Conservation (phyloP, 2,797 vertebrate genomes). For the Lagocephalus sceleratus region DNA sequence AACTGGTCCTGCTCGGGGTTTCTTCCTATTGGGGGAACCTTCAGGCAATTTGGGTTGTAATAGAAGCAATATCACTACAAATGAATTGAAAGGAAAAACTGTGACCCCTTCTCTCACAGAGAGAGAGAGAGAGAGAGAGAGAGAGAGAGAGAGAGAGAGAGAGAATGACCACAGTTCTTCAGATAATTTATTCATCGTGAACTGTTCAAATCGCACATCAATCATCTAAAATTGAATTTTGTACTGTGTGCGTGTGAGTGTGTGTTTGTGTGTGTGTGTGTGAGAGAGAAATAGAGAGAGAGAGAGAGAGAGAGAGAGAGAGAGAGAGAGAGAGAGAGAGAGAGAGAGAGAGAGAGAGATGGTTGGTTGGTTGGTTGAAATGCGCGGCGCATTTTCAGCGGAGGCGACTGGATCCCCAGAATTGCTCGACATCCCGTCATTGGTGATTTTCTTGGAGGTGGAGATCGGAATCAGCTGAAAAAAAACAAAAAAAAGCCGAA, state of each 20-base stretch:
- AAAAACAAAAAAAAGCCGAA: too few relatives aligned
- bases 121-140: too few relatives aligned
- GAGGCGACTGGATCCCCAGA: slow-evolving; percentile 36
- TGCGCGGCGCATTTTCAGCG: slow-evolving; percentile 55
- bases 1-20: too few relatives aligned
- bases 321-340: slow-evolving; percentile 4
- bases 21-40: neutral
- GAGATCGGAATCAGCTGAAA: neutral
- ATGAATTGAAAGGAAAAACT: neutral
- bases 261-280: neutral
- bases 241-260: slow-evolving; percentile 11
- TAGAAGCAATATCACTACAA: too few relatives aligned
- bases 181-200: slow-evolving; percentile 29
- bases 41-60: too few relatives aligned
- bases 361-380: slow-evolving; percentile 46
- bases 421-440: slow-evolving; percentile 8
- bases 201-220: slow-evolving; percentile 21
- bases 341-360: neutral
- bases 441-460: neutral
- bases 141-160: too few relatives aligned
- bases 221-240: slow-evolving; percentile 29
- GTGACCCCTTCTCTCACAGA: too few relatives aligned
- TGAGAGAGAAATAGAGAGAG: neutral
- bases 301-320: slow-evolving; percentile 2
- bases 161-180: neutral